A percentile compares a stretch with the other conserved stretches of the same genome.
phyloP scores from a whole-genome alignment of 1,140 invertebrate species.

The Colletes latitarsis region DNA sequence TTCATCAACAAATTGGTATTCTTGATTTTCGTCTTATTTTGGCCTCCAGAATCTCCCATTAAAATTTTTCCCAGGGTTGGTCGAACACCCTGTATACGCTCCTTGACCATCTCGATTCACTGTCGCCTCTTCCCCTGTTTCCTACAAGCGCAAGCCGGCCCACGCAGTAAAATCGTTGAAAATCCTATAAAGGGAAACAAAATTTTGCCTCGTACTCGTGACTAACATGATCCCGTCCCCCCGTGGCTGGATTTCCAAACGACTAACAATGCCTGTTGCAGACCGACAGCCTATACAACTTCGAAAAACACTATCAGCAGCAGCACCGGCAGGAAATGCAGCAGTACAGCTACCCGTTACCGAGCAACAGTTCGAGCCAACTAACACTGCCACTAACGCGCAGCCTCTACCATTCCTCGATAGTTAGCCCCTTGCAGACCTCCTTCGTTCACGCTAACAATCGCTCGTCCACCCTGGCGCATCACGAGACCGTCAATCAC shows the following conservation, averaged over 20 bases:
- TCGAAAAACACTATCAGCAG: constrained; percentile 79
- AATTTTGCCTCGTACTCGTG: no score
- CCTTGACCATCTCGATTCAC: no score
- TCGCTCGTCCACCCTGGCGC: constrained; percentile 65
- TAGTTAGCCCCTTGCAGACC: constrained; percentile 76
- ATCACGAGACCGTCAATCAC: constrained; percentile 55
- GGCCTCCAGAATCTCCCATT: no score
- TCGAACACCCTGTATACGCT: no score
- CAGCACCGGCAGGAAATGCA: constrained; percentile 78
- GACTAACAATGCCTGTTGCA: constrained; percentile 77
- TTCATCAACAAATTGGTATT: no score
- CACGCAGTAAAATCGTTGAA: no score
- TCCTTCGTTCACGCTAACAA: constrained; percentile 74
- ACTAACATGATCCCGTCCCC: not conserved
- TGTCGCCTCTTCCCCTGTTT: no score
- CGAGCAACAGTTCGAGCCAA: constrained; percentile 79
- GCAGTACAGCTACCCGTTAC: constrained; percentile 77
- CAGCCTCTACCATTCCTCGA: constrained; percentile 75
- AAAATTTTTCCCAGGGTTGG: no score
- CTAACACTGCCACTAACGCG: constrained; percentile 78
- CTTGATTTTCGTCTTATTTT: no score
- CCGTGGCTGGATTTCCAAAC: constrained; percentile 43
- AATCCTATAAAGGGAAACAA: no score
- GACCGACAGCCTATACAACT: constrained; percentile 78
- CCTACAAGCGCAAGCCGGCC: no score